phyloP scores from a whole-genome alignment of 2,113 vertebrate genomes.

The Xiphias gladius region DNA sequence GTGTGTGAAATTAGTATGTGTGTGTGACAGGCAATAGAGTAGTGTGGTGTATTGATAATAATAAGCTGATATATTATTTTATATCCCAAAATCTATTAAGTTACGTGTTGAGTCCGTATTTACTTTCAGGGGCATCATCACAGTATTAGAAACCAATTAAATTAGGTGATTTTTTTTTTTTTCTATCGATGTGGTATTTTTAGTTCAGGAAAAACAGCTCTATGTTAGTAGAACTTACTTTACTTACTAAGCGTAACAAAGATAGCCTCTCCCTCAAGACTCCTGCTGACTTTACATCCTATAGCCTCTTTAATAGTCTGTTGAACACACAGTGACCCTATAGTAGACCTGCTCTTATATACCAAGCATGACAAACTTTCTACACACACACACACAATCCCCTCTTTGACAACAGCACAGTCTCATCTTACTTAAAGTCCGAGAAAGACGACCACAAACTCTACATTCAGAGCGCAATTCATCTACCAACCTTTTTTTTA shows the following conservation, averaged over 20 bases:
- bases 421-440: no score
- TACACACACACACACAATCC: neutral
- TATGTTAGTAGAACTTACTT: neutral
- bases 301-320: slow-evolving; percentile 32
- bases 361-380: slow-evolving; percentile 3
- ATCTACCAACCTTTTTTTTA: neutral
- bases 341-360: slow-evolving; percentile 16
- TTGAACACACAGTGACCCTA: slow-evolving; percentile 19
- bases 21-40: neutral
- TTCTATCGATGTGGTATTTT: neutral
- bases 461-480: neutral
- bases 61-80: neutral
- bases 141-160: neutral
- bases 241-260: neutral
- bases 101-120: neutral
- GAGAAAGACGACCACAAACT: neutral
- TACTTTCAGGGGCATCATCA: neutral
- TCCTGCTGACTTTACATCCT: slow-evolving; percentile 35
- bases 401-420: neutral
- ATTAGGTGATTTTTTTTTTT: neutral
- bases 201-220: neutral
- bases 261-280: slow-evolving; percentile 11
- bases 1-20: neutral
- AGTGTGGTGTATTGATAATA: neutral
- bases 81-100: neutral